Evolutionary conservation across 2,888 invertebrate genomes (phyloP), one percentile per base, ranked within the genome.

Genomic region (Sinopyrophorus schimmeli): DNA sequence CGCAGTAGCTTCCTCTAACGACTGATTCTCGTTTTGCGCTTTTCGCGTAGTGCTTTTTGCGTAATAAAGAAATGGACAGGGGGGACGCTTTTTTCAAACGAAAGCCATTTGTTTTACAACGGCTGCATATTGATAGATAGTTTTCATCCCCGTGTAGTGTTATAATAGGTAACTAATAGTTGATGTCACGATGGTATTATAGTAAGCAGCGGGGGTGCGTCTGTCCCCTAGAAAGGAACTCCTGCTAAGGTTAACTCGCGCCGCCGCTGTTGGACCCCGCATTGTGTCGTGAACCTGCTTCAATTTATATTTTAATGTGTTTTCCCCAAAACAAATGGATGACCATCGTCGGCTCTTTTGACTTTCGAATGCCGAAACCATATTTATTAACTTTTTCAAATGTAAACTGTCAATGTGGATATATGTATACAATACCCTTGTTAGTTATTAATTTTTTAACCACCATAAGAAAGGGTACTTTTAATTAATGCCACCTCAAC

Each of bases 291-390:
- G 65, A 71, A 71, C 70, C 72, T 71, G 70, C 62, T 62, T 71
- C 70, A 68, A 70, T 71, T 72, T 71, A 70, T 72, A 72, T 71
- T 73, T 72, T 72, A 72, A 72, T 72, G 69, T 69, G 71, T 70
- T 72, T 72, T 66, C 62, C 68, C 69, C 69, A 72, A 74, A 74
- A 74, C 72, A 72, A 73, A 73, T 73, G 72, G 67, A 66, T 64
- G 65, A 61, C 69, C 66, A 66, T 68, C 67, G 71, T 69, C 71
- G 71, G 72, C 60, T 55, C 67, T 65, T 72, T 71, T 69, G 67
- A 65, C 64, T 67, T 67, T 61, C 63, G 61, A 66, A 68, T 59
- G 67, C 69, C 69, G 69, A 70, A 67, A 66, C 63, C 55, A 64
- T 70, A 71, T 70, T 70, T 69, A 69, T 71, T 69, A 68, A 67